phyloP scores from a whole-genome alignment of 2,888 invertebrate genomes.

The Epistrophe eligans region DNA sequence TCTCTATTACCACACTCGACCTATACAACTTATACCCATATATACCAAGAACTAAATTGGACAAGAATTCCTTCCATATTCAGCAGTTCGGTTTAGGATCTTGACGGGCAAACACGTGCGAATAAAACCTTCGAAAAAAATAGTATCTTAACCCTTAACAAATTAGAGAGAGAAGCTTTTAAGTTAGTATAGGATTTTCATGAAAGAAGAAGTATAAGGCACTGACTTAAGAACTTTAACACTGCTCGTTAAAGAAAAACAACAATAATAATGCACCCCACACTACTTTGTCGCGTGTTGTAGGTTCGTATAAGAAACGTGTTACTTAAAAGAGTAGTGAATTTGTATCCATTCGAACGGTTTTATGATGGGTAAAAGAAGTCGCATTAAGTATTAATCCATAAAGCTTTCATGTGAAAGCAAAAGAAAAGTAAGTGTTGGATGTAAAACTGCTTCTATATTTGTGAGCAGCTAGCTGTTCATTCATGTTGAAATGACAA shows the following conservation, averaged over 20 bases:
- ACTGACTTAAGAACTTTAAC: background rate
- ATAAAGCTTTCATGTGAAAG: conserved; percentile 48
- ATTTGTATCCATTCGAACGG: conserved; percentile 9
- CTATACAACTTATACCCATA: background rate
- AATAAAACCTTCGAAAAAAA: conserved; percentile 46
- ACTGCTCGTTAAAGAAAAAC: background rate
- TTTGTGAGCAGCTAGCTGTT: background rate
- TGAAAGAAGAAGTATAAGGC: background rate
- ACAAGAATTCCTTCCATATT: conserved; percentile 65
- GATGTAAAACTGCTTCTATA: background rate
- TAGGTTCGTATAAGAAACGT: background rate
- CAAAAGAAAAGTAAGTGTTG: background rate
- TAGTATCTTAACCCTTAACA: background rate
- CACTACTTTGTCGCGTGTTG: conserved; percentile 19
- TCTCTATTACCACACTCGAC: conserved; percentile 8
- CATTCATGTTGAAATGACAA: conserved; percentile 60
- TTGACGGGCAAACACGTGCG: conserved; percentile 70
- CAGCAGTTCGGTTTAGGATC: conserved; percentile 71
- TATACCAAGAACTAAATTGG: conserved; percentile 52
- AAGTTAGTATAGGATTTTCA: background rate
- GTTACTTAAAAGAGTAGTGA: background rate
- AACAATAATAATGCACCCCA: background rate
- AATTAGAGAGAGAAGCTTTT: conserved; percentile 1
- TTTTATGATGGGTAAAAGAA: conserved; percentile 9
- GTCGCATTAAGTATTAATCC: conserved; percentile 27